Percentiles rank a stretch among this genome's conserved stretches.
Conservation (phyloP, 2,113 vertebrate genomes). For the Corapipo altera region DNA sequence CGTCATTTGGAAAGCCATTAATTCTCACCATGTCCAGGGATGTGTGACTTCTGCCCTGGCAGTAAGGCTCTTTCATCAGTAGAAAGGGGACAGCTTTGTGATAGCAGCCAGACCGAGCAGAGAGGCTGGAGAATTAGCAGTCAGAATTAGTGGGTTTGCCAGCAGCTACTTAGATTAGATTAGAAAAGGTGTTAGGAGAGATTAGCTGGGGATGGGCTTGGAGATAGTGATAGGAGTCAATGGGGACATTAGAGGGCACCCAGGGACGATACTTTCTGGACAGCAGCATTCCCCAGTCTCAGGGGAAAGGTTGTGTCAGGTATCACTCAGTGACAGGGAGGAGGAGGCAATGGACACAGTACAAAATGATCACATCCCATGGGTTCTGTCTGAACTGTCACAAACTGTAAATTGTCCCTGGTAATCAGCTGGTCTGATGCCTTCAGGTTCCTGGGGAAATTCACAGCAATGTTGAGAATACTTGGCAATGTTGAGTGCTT, state of each 20-base stretch:
- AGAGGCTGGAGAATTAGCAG: background rate
- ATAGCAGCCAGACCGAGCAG: background rate
- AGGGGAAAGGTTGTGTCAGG: background rate
- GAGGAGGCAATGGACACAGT: background rate
- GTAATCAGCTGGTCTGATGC: background rate
- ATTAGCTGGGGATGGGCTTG: background rate
- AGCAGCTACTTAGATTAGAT: slow-evolving; percentile 39
- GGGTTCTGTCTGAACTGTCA: background rate
- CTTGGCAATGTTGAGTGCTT: background rate
- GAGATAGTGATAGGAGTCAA: slow-evolving; percentile 44
- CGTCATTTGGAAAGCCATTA: fast-evolving
- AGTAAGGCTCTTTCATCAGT: background rate
- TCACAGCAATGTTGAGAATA: background rate
- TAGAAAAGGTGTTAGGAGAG: slow-evolving; percentile 51
- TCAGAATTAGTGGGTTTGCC: slow-evolving; percentile 8
- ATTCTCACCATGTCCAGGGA: background rate
- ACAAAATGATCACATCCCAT: fast-evolving
- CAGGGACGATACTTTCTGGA: background rate
- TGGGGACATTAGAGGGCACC: background rate
- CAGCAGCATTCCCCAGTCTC: background rate
- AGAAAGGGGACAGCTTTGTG: background rate
- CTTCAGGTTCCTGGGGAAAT: background rate
- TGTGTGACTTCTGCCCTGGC: background rate
- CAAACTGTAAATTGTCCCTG: background rate
- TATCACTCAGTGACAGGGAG: fast-evolving